Base-by-base conservation (phyloP, 53 echinoderm and acorn worm species). In the Glandiceps talaboti region DNA sequence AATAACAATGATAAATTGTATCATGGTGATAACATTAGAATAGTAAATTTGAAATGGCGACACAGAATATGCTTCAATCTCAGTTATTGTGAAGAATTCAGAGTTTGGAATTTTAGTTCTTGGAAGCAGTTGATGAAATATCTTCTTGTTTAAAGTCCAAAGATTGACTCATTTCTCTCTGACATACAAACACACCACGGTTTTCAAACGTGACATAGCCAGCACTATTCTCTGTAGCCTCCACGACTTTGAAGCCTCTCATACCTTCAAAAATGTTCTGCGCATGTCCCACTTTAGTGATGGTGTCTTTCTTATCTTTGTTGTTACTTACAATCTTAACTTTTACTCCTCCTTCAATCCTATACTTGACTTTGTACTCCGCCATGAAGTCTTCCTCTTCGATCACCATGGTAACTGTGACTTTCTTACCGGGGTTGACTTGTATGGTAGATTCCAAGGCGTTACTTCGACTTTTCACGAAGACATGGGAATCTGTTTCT, bases 121-220 rank as follows among this genome's bases (percentile, higher is more conserved):
- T 81, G 81, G 81, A 74, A 33, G 74, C 27, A 1, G 74, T 14
- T 14, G n/a, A n/a, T n/a, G n/a, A n/a, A 20, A 45, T 45, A 20
- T 45, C 64, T 45, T 45, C 64, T 20, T 45, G 64, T 45, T 12
- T 20, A 45, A 45, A 45, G 64, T 45, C 64, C 64, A 45, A 45
- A 12, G 64, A 45, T 45, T 45, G 64, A 20, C 64, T 45, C 6
- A 45, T 45, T 20, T 45, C 64, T 45, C 64, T 6, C 64, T 45
- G 6, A 45, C 64, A 45, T 12, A 45, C 64, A 20, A 45, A 45
- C 64, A 45, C 64, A 20, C 64, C 64, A 6, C 20, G 6, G 64
- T 45, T 45, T 45, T 45, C 64, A 45, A 45, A 45, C 64, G 20
- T 20, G 6, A 20, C 64, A 45, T 45, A 45, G 64, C 64, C 64